phyloP scores from a whole-genome alignment of 2,888 invertebrate species.

The Hydropsyche betteni region DNA sequence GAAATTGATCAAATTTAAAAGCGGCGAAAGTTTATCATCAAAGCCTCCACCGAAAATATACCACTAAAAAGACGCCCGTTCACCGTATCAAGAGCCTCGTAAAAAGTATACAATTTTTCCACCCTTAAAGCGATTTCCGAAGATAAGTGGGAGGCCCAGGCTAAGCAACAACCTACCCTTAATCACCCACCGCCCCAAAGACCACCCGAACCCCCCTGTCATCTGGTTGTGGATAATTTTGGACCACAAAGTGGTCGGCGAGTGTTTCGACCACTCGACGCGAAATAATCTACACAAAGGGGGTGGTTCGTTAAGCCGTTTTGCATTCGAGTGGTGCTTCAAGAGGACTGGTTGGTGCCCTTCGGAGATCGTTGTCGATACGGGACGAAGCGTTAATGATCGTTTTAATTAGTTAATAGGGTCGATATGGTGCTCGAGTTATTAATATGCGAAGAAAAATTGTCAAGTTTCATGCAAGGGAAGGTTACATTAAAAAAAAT shows the following conservation, averaged over 20 bases:
- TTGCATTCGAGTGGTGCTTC: not conserved
- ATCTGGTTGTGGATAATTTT: not conserved
- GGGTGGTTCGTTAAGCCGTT: slow-evolving; percentile 11
- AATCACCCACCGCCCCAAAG: not conserved
- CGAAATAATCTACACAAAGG: slow-evolving; percentile 17
- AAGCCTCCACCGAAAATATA: too few species aligned
- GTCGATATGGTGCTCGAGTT: too few species aligned
- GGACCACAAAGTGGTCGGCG: slow-evolving; percentile 13
- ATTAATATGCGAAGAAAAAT: too few species aligned
- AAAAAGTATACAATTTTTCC: not conserved
- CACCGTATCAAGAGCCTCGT: not conserved
- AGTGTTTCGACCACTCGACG: slow-evolving; percentile 24
- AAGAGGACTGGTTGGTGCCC: not conserved
- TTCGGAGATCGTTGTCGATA: not conserved
- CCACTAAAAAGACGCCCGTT: too few species aligned
- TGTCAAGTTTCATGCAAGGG: too few species aligned
- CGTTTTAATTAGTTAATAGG: too few species aligned
- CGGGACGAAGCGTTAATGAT: too few species aligned
- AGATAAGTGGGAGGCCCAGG: not conserved
- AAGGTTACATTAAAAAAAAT: too few species aligned
- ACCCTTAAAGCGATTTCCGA: slow-evolving; percentile 6
- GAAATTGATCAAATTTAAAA: too few species aligned
- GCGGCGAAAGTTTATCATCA: too few species aligned
- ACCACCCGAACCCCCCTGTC: not conserved
- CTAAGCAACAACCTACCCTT: not conserved